phyloP scores from a whole-genome alignment of 2,888 invertebrate species.

The Philopedon plagiatum region DNA sequence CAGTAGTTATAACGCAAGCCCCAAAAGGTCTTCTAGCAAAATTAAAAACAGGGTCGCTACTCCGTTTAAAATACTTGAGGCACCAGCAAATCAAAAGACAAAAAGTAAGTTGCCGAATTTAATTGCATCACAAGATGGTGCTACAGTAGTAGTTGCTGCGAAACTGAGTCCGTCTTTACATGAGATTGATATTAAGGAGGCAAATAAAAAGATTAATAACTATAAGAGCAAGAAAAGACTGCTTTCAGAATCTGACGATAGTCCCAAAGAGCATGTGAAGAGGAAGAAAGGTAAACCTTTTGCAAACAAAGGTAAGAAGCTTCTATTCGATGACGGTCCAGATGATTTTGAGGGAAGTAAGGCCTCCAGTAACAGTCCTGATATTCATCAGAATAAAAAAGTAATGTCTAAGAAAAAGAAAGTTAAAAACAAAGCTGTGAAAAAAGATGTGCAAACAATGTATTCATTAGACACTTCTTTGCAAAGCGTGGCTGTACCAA shows the following conservation, averaged over 20 bases:
- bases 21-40: not conserved
- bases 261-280: not conserved
- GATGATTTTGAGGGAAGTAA: not conserved
- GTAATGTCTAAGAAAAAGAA: not conserved
- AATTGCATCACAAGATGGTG: too few relatives aligned
- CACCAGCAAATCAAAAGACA: not conserved
- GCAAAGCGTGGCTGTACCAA: not conserved
- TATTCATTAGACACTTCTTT: not conserved
- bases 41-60: constrained; percentile 9
- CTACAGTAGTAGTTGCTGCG: not conserved
- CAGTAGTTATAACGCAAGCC: too few relatives aligned
- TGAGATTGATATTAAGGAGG: not conserved
- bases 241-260: constrained; percentile 1
- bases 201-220: not conserved
- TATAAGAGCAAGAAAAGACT: constrained; percentile 3
- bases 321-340: not conserved
- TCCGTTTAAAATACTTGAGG: not conserved
- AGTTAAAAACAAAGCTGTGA: not conserved
- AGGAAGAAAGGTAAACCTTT: not conserved
- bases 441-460: not conserved
- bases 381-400: not conserved
- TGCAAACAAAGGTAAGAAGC: constrained; percentile 1
- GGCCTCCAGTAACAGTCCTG: not conserved
- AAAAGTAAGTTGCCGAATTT: not conserved
- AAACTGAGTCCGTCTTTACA: not conserved